Conservation (phyloP, 2,113 vertebrate species). For the Entomyzon cyanotis region DNA sequence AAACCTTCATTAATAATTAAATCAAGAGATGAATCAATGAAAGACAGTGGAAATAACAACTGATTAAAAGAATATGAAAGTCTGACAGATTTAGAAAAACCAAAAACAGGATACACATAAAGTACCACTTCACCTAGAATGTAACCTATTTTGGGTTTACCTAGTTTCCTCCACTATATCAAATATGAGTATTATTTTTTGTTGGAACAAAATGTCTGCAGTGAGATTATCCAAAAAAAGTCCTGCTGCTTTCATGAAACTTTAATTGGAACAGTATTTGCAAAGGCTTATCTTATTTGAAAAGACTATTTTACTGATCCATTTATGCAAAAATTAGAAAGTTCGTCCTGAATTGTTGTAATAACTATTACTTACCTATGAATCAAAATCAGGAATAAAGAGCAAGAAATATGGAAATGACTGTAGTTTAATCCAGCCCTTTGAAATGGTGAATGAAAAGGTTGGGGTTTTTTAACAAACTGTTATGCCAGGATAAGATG, state of each 20-base stretch:
- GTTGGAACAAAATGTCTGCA: constrained; percentile 2
- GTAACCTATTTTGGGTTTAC: background rate
- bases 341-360: constrained; percentile 34
- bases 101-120: background rate
- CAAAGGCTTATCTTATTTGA: constrained; percentile 10
- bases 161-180: background rate
- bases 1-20: constrained; percentile 50
- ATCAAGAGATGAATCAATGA: constrained; percentile 44
- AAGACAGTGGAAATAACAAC: constrained; percentile 34
- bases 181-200: background rate
- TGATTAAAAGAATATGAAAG: constrained; percentile 26
- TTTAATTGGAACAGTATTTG: constrained; percentile 52
- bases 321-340: constrained; percentile 54
- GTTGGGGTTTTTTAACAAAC: background rate
- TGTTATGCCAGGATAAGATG: background rate
- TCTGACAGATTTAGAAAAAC: background rate
- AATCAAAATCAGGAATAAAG: constrained; percentile 33
- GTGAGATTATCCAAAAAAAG: background rate
- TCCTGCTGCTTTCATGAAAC: constrained; percentile 45
- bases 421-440: background rate
- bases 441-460: constrained; percentile 20
- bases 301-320: background rate
- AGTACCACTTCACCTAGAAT: background rate
- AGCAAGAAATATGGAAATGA: constrained; percentile 38
- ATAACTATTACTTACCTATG: constrained; percentile 35